Conservation (phyloP, 1,140 invertebrate species). For the Whitmania pigra region DNA sequence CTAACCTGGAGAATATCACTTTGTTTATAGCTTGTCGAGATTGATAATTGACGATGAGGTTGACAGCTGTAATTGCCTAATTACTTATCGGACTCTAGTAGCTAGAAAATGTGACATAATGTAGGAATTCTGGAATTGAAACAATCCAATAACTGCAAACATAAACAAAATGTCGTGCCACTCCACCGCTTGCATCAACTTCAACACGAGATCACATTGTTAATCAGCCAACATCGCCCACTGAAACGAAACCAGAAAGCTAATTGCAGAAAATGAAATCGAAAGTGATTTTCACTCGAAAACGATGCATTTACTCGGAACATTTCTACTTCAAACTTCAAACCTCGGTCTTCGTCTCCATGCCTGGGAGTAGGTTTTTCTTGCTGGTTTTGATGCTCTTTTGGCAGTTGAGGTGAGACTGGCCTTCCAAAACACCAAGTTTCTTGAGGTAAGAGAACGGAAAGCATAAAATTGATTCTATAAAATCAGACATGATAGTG, state of each 20-base stretch:
- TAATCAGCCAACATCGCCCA: not conserved
- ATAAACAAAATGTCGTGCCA: not conserved
- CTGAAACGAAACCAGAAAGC: not conserved
- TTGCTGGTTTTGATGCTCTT: not conserved
- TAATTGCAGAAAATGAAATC: not conserved
- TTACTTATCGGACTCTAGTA: no score
- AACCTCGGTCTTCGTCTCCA: conserved; percentile 4
- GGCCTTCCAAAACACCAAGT: conserved; percentile 1
- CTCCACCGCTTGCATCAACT: not conserved
- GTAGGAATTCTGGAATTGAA: not conserved
- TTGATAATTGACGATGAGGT: no score
- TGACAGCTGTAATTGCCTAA: no score
- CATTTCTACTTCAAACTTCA: not conserved
- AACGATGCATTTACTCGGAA: not conserved
- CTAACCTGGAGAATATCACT: not conserved
- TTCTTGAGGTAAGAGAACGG: not conserved
- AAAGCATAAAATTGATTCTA: no score
- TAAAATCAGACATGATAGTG: no score
- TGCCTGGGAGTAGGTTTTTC: not conserved
- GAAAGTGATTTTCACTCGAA: no score
- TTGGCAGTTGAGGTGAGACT: conserved; percentile 4
- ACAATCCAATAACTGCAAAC: not conserved
- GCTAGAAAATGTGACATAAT: not conserved
- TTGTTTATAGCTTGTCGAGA: not conserved
- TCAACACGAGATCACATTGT: no score